Percentiles rank a stretch among this genome's conserved stretches.
Conservation (phyloP, 2,888 invertebrate genomes). For the Parelbella ahira region DNA sequence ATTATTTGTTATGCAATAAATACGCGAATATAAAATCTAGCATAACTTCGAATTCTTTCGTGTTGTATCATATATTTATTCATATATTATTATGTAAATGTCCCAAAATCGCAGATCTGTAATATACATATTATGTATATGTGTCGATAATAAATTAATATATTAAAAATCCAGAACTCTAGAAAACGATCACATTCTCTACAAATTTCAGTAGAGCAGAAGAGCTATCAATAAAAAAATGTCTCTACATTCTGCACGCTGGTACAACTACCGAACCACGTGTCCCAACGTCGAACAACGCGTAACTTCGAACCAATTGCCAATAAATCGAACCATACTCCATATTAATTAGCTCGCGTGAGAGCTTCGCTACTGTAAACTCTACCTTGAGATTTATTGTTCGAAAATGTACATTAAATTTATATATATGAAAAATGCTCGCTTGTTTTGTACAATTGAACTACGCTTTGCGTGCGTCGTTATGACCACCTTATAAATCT, state of each 20-base stretch:
- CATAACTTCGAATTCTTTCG: too few species aligned
- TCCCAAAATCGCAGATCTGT: too few species aligned
- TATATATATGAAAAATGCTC: slow-evolving; percentile 59
- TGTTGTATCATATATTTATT: too few species aligned
- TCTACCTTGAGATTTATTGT: slow-evolving; percentile 53
- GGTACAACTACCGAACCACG: slow-evolving; percentile 29
- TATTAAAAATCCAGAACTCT: too few species aligned
- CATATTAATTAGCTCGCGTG: slow-evolving; percentile 74
- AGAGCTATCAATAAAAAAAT: too few species aligned
- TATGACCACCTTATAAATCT: slow-evolving; percentile 32
- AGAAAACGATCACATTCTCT: too few species aligned
- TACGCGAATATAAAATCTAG: too few species aligned
- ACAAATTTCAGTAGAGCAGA: too few species aligned
- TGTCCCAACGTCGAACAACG: slow-evolving; percentile 32
- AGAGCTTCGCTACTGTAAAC: slow-evolving; percentile 58
- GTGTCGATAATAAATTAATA: too few species aligned
- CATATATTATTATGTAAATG: too few species aligned
- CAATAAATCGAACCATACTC: slow-evolving; percentile 67
- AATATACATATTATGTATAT: too few species aligned
- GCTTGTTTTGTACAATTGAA: slow-evolving; percentile 35
- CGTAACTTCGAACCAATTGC: slow-evolving; percentile 41
- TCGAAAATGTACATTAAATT: slow-evolving; percentile 53
- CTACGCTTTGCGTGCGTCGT: slow-evolving; percentile 38
- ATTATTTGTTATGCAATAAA: too few species aligned
- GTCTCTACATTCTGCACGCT: slow-evolving; percentile 12